A percentile compares a stretch with the other conserved stretches of the same genome.
Conservation (phyloP, 2,113 vertebrate species). For the Myotis brandtii region DNA sequence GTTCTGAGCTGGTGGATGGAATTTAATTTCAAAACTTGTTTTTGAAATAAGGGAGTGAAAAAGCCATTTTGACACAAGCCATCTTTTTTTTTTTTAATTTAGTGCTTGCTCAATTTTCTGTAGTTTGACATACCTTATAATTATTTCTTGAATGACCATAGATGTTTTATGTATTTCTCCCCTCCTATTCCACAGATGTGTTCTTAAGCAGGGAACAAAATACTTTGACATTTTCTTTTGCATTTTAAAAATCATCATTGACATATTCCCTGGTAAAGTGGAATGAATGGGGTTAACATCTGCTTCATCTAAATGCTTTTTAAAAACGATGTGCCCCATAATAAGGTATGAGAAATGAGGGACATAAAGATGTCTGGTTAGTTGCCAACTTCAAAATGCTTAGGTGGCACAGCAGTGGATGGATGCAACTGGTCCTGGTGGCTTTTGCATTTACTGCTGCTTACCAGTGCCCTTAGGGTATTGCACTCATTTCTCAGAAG, state of each 20-base stretch:
- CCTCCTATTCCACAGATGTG: slow-evolving; percentile 60
- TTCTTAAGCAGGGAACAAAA: slow-evolving; percentile 76
- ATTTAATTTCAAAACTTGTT: slow-evolving; percentile 71
- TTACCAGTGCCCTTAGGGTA: not conserved
- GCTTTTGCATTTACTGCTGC: not conserved
- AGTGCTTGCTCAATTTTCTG: slow-evolving; percentile 71
- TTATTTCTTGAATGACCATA: slow-evolving; percentile 75
- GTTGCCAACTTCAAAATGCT: slow-evolving; percentile 57
- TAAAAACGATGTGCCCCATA: slow-evolving; percentile 65
- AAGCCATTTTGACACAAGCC: slow-evolving; percentile 73
- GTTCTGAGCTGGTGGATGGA: slow-evolving; percentile 58
- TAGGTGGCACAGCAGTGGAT: slow-evolving; percentile 48
- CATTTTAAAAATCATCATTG: slow-evolving; percentile 75
- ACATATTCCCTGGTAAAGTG: slow-evolving; percentile 62
- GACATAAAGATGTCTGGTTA: slow-evolving; percentile 53
- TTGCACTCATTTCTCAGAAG: slow-evolving; percentile 30
- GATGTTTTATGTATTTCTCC: slow-evolving; percentile 70
- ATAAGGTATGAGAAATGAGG: slow-evolving; percentile 64
- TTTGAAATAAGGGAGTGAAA: slow-evolving; percentile 76
- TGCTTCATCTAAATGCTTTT: slow-evolving; percentile 78
- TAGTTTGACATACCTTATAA: slow-evolving; percentile 70
- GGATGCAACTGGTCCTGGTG: not conserved
- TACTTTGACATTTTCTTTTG: slow-evolving; percentile 79
- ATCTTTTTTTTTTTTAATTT: slow-evolving; percentile 56
- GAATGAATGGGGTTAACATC: slow-evolving; percentile 70